Percentiles rank a stretch among this genome's conserved stretches.
These are phyloP conservation scores for Xylocopa sonorina DNA, from an alignment of 1,140 invertebrate species.

Conservation along the genomic window DNA sequence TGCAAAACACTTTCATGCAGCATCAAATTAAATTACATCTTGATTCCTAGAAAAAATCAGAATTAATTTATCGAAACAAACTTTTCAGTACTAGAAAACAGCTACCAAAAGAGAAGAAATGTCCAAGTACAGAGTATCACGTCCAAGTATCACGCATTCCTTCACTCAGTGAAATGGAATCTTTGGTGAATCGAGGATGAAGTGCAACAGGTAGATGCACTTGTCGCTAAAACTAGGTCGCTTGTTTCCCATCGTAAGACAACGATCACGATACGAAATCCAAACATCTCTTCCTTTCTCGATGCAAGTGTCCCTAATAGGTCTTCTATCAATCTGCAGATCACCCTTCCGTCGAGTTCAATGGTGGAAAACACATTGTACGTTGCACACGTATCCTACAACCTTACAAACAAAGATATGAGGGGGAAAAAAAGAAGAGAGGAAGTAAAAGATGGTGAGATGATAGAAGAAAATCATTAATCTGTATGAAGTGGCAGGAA, in stretches of 20 bases:
- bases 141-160: too few species aligned
- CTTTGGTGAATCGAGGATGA: slow-evolving; percentile 31
- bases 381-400: too few species aligned
- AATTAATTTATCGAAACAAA: too few species aligned
- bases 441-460: not conserved
- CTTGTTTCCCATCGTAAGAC: slow-evolving; percentile 19
- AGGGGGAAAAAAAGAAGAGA: not conserved
- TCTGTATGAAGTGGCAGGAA: too few species aligned
- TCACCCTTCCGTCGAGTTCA: not conserved
- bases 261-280: slow-evolving; percentile 11
- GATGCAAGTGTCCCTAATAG: not conserved
- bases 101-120: not conserved
- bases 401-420: too few species aligned
- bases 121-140: not conserved
- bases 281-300: not conserved
- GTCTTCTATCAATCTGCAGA: not conserved
- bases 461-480: too few species aligned
- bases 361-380: not conserved
- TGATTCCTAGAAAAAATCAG: too few species aligned
- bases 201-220: slow-evolving; percentile 60
- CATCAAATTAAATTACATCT: too few species aligned
- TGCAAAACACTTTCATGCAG: too few species aligned
- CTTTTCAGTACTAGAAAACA: not conserved
- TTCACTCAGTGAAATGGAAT: not conserved
- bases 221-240: slow-evolving; percentile 31